Evolutionary conservation across 2,113 vertebrate species (phyloP), one percentile per base, ranked within the genome.

Genomic region (Callopanchax toddi): DNA sequence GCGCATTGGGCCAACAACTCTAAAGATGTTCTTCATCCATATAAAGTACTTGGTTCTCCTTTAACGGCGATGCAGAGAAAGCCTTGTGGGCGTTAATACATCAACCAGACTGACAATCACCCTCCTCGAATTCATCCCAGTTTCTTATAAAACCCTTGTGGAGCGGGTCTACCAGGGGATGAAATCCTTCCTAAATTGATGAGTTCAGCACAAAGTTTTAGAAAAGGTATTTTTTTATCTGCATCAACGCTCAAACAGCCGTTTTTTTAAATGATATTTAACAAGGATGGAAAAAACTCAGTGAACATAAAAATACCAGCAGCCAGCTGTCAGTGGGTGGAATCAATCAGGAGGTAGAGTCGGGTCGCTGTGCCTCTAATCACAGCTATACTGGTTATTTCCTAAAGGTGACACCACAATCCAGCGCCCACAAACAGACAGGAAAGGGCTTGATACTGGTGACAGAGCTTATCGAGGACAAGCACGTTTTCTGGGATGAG

Each of bases 61-160:
- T 2, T 32, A 55, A 55, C n/a, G 21, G 4, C 29, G 25, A 53
- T 16, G 3, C 16, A 42, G 40, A 68, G 42, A 44, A 67, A 48
- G 25, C 29, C 3, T 22, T 12, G 34, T 25, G 12, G 34, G 46
- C 48, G 36, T 15, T 13, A 49, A 37, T 4, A 26, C 15, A 34
- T 8, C 22, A 11, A 5, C 39, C 18, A 15, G 15, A 42, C 17
- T 53, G 50, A 36, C 50, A 53, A 12, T 53, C n/a, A 53, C 32
- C 50, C 29, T 53, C n/a, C 36, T n/a, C 5, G 50, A 53, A 54
- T 60, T n/a, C 60, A 56, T 20, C 7, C 7, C 44, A 26, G 46
- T n/a, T 44, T 18, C 34, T 6, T 21, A 20, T 42, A 18, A 58
- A 26, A 42, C 13, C 32, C 42, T 20, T 44, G 1, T 11, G n/a